phyloP scores from a whole-genome alignment of 2,113 vertebrate genomes.

The Lucifuga dentata region DNA sequence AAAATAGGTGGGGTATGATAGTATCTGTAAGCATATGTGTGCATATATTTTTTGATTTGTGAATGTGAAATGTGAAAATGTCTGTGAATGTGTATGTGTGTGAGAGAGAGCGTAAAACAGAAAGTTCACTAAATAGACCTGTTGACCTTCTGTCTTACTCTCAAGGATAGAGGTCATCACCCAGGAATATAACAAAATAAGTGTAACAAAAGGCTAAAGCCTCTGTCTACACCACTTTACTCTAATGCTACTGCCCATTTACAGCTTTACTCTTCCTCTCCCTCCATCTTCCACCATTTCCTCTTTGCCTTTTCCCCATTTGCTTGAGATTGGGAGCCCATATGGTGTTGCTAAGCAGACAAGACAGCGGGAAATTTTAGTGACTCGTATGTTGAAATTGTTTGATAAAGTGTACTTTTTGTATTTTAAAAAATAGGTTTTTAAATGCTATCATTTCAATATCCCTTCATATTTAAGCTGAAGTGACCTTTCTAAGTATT shows the following conservation, averaged over 20 bases:
- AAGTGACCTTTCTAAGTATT: too few relatives aligned
- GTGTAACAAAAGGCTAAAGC: constrained; percentile 12
- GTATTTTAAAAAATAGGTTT: too few relatives aligned
- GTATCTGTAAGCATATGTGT: neutral
- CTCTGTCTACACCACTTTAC: neutral
- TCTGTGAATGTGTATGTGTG: neutral
- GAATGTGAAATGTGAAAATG: neutral
- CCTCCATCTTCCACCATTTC: neutral
- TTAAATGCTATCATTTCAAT: too few relatives aligned
- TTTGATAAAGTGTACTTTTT: too few relatives aligned
- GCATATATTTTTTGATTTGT: neutral
- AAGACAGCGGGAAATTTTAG: too few relatives aligned
- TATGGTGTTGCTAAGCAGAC: too few relatives aligned
- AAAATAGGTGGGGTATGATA: neutral
- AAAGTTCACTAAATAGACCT: neutral
- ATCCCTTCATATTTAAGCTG: too few relatives aligned
- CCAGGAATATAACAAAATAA: constrained; percentile 5
- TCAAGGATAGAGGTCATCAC: neutral
- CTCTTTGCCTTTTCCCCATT: neutral
- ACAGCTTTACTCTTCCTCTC: neutral
- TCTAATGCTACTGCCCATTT: neutral
- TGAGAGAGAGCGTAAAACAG: neutral
- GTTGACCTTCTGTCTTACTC: neutral
- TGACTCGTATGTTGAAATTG: too few relatives aligned
- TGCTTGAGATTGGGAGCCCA: too few relatives aligned